Conservation (phyloP, 1,140 invertebrate species). For the Vanessa atalanta region DNA sequence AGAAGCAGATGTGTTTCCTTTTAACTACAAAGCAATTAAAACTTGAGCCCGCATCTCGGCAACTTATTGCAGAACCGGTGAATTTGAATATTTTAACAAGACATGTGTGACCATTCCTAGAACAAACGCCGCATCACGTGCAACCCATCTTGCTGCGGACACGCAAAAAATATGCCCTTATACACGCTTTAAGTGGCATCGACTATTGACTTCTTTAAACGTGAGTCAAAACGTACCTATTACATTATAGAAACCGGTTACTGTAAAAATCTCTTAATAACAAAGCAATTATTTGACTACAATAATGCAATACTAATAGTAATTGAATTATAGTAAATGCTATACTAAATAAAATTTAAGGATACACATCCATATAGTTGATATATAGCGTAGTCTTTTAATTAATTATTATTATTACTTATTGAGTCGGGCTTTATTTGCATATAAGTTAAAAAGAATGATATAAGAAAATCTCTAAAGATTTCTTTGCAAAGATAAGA, state of each 20-base stretch:
- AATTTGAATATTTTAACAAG: constrained; percentile 38
- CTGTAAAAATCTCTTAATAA: no score
- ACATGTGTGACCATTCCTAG: constrained; percentile 67
- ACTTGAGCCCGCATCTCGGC: constrained; percentile 46
- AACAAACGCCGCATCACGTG: constrained; percentile 62
- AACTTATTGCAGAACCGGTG: constrained; percentile 47
- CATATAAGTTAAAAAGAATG: background rate
- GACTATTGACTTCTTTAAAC: background rate
- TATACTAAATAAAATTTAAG: no score
- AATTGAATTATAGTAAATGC: no score
- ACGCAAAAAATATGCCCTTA: constrained; percentile 56
- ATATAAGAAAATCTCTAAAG: constrained; percentile 5
- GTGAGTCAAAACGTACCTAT: background rate
- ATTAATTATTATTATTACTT: no score
- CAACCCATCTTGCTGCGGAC: constrained; percentile 53
- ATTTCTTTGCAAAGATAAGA: constrained; percentile 13
- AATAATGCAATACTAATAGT: no score
- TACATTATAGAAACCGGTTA: background rate
- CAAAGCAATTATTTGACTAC: no score
- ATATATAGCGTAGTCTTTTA: no score
- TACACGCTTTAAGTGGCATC: constrained; percentile 31
- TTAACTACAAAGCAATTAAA: constrained; percentile 49
- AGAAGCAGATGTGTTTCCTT: constrained; percentile 51
- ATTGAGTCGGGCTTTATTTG: no score
- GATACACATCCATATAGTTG: no score